phyloP scores from a whole-genome alignment of 1,140 invertebrate genomes.

The Belonocnema kinseyi region DNA sequence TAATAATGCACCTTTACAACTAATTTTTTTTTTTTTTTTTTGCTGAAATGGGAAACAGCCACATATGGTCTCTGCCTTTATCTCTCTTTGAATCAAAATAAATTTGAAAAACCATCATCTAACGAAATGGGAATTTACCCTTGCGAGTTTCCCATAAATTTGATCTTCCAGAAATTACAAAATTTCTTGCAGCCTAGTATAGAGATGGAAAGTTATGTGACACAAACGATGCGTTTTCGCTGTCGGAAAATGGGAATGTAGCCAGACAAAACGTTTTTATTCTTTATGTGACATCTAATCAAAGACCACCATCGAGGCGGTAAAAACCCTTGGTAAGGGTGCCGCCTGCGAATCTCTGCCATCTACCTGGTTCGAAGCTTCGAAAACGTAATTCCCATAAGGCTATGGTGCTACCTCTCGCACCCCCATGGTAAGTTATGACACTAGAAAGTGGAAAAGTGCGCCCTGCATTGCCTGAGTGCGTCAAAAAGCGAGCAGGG shows the following conservation, averaged over 20 bases:
- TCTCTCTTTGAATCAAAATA: background rate
- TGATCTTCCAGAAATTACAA: conserved; percentile 41
- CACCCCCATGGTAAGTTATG: conserved; percentile 53
- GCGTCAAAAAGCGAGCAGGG: conserved; percentile 51
- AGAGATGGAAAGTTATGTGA: conserved; percentile 52
- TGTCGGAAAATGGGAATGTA: conserved; percentile 52
- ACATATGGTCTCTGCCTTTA: background rate
- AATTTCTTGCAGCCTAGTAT: conserved; percentile 48
- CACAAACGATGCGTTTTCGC: conserved; percentile 57
- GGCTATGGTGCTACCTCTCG: conserved; percentile 44
- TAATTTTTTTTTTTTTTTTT: too few relatives aligned
- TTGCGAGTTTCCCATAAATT: conserved; percentile 29
- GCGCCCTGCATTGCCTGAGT: background rate
- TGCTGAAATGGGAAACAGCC: too few relatives aligned
- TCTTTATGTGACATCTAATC: conserved; percentile 69
- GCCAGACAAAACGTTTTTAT: conserved; percentile 58
- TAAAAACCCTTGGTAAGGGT: background rate
- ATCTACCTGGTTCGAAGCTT: background rate
- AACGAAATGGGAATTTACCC: conserved; percentile 19
- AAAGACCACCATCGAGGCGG: conserved; percentile 37
- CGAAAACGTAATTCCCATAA: background rate
- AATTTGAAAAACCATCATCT: background rate
- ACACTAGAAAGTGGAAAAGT: conserved; percentile 49
- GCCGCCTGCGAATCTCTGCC: background rate
- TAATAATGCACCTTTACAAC: too few relatives aligned